Evolutionary conservation across 2,113 vertebrate genomes (phyloP), one percentile per base, ranked within the genome.

Genomic region (Pseudopipra pipra): DNA sequence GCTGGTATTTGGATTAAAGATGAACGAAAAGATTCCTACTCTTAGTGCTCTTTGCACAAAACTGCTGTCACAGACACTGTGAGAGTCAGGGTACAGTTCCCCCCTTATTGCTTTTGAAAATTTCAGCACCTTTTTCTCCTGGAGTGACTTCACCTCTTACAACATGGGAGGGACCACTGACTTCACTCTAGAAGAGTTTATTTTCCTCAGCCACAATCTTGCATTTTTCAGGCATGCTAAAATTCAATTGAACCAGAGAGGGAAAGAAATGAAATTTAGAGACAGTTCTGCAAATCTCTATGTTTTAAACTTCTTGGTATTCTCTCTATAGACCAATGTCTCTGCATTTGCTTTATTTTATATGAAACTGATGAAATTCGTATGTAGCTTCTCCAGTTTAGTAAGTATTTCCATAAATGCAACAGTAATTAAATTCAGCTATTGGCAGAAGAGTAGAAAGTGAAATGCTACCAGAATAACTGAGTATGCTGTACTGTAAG

Each of bases 401-500:
- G 94, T 94, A 94, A 96, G 71, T 94, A 82, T 97, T 96, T 97
- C 97, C 96, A 96, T 77, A 91, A 95, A 92, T 72, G 31, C 65
- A 92, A 43, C 66, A 56, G 73, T 92, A 96, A 97, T 95, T 96
- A 87, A 87, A 79, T 85, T 85, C 95, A 93, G 85, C 72, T 78
- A 87, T 96, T 96, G 95, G 96, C 84, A 89, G 85, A 91, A 85
- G 52, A 12, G 23, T 56, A 75, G 83, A 68, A 87, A 94, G 56
- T 52, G 61, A 63, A 93, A 43, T 25, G n/a, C 82, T 96, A 79
- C 94, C 95, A 97, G 65, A 70, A 66, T 59, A 55, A 31, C 59
- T 23, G 71, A 84, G 67, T 79, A 61, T 12, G 23, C 90, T 90
- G 8, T 63, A 54, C 33, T 65, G 47, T 39, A 63, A 86, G 70